These are phyloP conservation scores for Geothlypis trichas DNA, from an alignment of 2,113 vertebrate genomes.

Conservation along the genomic window DNA sequence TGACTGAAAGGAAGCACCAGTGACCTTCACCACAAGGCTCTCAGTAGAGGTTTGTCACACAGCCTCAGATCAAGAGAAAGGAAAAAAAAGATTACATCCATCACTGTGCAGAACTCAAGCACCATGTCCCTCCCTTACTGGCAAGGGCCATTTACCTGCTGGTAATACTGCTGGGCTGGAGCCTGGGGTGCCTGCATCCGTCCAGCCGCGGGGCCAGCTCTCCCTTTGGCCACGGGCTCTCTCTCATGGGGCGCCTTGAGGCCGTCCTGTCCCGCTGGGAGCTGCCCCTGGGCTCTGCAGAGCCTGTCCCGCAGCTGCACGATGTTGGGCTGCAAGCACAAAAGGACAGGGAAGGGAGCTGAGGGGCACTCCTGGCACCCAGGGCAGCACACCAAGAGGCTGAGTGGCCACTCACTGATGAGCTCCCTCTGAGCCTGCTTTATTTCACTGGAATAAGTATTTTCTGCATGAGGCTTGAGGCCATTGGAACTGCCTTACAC, in stretches of 20 bases:
- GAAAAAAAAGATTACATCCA: background rate
- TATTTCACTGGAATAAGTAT: background rate
- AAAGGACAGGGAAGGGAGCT: background rate
- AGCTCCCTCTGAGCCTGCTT: background rate
- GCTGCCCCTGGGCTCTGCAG: conserved; percentile 84
- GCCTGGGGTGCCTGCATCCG: conserved; percentile 65
- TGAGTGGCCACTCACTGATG: background rate
- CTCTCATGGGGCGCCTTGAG: conserved; percentile 12
- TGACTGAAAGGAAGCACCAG: background rate
- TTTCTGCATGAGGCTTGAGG: background rate
- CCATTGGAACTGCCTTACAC: background rate
- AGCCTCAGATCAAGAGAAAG: background rate
- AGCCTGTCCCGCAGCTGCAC: conserved; percentile 88
- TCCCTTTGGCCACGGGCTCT: conserved; percentile 47
- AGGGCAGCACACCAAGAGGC: background rate
- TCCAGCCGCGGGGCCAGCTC: conserved; percentile 48
- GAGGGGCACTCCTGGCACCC: background rate
- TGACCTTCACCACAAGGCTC: background rate
- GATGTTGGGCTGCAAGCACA: conserved; percentile 76
- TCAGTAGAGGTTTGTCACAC: background rate
- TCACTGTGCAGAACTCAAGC: background rate
- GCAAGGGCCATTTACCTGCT: conserved; percentile 69
- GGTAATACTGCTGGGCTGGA: conserved; percentile 76
- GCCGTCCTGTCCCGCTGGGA: conserved; percentile 38
- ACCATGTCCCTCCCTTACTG: background rate